A percentile compares a stretch with the other conserved stretches of the same genome.
Conservation (phyloP, 2,888 invertebrate species). For the Hecatera dysodea region DNA sequence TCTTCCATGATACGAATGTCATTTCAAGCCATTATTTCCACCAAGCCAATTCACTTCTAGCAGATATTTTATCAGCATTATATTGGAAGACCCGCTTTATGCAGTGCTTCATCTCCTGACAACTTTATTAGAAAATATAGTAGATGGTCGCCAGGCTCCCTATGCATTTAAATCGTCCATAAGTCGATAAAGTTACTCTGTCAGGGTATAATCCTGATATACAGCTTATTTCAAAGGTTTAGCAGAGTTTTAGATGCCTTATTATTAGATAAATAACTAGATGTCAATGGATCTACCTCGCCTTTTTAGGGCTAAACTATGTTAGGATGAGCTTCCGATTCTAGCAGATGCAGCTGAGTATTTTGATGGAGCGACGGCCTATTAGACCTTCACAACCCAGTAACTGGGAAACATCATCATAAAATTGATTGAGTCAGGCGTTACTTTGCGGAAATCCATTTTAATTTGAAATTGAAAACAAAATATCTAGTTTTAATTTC, state of each 20-base stretch:
- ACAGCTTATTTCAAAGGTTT: conserved; percentile 28
- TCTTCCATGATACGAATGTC: conserved; percentile 21
- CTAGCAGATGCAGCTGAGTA: no score
- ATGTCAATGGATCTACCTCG: no score
- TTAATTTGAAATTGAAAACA: no score
- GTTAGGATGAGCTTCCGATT: no score
- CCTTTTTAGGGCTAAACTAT: no score
- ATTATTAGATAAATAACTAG: not conserved
- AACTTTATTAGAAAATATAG: conserved; percentile 70
- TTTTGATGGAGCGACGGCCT: no score
- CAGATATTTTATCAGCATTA: conserved; percentile 57
- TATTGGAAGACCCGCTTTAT: conserved; percentile 56
- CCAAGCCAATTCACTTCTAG: conserved; percentile 28
- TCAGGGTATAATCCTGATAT: conserved; percentile 40
- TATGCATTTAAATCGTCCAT: conserved; percentile 67
- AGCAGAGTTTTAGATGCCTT: not conserved
- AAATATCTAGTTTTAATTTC: no score
- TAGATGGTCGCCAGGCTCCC: conserved; percentile 52
- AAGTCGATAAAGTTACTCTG: conserved; percentile 54
- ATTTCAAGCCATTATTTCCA: conserved; percentile 35
- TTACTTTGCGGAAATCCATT: no score
- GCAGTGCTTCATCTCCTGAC: conserved; percentile 61
- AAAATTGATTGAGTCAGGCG: no score
- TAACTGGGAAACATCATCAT: no score
- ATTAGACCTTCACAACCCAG: no score